Evolutionary conservation across 2,797 vertebrate genomes (phyloP).

Genomic region (Anabacerthia variegaticeps): DNA sequence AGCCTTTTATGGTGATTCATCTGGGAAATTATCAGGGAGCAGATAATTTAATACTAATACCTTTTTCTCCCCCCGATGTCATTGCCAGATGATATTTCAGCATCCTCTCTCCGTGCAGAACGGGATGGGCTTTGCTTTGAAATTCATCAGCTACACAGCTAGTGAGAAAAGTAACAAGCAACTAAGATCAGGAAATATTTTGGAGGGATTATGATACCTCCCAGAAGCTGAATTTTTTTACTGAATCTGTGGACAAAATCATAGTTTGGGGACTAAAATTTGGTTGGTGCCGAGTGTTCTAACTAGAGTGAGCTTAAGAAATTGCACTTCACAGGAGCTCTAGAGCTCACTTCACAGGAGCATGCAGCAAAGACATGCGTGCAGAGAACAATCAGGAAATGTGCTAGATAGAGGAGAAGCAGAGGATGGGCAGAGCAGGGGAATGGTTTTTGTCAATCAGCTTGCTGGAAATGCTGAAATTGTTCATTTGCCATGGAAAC

Average conservation of each 20-base stretch:
- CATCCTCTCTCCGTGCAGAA: not conserved
- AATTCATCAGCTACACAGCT: not conserved
- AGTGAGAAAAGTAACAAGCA: not conserved
- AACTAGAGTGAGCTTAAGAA: not conserved
- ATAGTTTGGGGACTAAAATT: not conserved
- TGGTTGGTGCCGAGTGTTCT: not conserved
- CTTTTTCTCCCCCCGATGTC: not conserved
- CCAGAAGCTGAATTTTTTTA: not conserved
- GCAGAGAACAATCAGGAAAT: not conserved
- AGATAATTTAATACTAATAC: conserved; percentile 52
- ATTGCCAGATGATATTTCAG: not conserved
- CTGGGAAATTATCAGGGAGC: conserved; percentile 58
- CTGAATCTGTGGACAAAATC: not conserved
- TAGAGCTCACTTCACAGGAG: not conserved
- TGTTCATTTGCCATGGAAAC: not conserved
- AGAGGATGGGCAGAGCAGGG: not conserved
- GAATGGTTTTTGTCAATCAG: not conserved
- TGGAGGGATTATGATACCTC: not conserved
- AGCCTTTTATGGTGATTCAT: conserved; percentile 41
- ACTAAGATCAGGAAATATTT: not conserved
- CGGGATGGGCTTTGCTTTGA: not conserved
- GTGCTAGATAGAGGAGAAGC: not conserved
- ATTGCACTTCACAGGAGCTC: not conserved
- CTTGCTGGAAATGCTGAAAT: not conserved
- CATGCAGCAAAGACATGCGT: accelerated